Percentiles rank a stretch among this genome's conserved stretches.
Conservation (phyloP, 2,888 invertebrate genomes). For the Hyposoter didymator region DNA sequence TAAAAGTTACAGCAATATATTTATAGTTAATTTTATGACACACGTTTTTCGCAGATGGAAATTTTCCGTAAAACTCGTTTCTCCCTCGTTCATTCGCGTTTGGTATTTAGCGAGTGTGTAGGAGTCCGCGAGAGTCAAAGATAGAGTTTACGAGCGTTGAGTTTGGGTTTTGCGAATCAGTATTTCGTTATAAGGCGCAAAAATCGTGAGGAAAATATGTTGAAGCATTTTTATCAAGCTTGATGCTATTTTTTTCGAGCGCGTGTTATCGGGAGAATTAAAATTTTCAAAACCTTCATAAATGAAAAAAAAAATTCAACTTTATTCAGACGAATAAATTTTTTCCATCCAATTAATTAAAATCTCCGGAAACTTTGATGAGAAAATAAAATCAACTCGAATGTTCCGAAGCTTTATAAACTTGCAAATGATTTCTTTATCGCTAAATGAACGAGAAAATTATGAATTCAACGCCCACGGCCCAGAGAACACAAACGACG, state of each 20-base stretch:
- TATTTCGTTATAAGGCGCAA: slow-evolving; percentile 42
- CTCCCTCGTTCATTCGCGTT: background rate
- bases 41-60: slow-evolving; percentile 3
- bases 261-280: background rate
- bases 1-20: background rate
- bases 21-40: slow-evolving; percentile 19
- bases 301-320: background rate
- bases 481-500: background rate
- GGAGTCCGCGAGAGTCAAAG: slow-evolving; percentile 65
- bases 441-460: background rate
- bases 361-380: background rate
- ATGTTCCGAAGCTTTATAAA: background rate
- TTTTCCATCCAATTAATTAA: background rate
- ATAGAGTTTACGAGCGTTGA: slow-evolving; percentile 63
- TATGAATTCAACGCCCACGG: background rate
- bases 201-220: background rate
- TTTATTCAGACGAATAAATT: background rate
- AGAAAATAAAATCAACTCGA: background rate
- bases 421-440: background rate
- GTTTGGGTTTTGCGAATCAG: slow-evolving; percentile 9
- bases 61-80: slow-evolving; percentile 6
- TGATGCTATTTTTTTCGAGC: background rate
- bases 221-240: background rate
- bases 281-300: background rate
- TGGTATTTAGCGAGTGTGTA: slow-evolving; percentile 32